Conservation (phyloP, 2,113 vertebrate genomes). For the Pheucticus melanocephalus region DNA sequence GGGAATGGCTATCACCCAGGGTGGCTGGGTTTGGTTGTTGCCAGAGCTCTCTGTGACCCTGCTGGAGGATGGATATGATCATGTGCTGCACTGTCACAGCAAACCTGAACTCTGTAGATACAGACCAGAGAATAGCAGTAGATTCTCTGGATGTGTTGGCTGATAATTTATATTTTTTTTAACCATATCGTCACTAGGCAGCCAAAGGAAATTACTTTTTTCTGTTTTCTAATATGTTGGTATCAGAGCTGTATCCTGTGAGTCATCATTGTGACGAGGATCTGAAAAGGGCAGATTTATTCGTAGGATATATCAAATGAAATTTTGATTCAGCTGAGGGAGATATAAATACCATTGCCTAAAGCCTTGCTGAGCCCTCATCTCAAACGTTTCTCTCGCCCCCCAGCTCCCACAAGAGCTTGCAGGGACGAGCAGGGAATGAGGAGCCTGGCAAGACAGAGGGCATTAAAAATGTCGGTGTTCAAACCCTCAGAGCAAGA, state of each 20-base stretch:
- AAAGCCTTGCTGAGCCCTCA: neutral
- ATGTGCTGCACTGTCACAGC: fast-evolving
- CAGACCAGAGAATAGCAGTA: neutral
- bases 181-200: neutral
- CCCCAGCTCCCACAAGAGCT: neutral
- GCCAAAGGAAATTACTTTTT: neutral
- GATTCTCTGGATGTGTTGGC: neutral
- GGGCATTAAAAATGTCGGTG: neutral
- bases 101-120: neutral
- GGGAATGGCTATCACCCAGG: neutral
- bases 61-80: neutral
- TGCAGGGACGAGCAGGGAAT: neutral
- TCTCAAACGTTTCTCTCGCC: neutral
- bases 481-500: neutral
- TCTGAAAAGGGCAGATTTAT: slow-evolving; percentile 38
- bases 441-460: neutral
- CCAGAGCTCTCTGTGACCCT: neutral
- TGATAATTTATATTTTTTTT: neutral
- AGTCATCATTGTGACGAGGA: slow-evolving; percentile 1
- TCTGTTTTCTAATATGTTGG: neutral
- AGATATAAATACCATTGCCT: neutral
- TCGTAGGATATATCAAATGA: neutral
- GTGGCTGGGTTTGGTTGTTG: neutral
- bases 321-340: neutral
- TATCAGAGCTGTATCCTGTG: neutral